These are phyloP conservation scores for Schlechtendalia chinensis DNA, from an alignment of 1,140 invertebrate genomes.

Conservation along the genomic window DNA sequence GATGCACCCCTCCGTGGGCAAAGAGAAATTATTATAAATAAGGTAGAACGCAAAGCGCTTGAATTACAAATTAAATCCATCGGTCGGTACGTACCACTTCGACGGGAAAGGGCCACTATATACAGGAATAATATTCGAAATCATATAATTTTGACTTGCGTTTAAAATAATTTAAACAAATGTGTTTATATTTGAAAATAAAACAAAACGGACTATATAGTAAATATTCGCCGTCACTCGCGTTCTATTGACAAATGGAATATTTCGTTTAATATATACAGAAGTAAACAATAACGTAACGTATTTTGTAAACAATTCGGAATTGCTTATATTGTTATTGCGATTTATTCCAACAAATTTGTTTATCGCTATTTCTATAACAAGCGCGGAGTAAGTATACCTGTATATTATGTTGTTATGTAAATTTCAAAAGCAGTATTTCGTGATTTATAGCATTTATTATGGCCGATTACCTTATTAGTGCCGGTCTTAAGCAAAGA, in stretches of 20 bases:
- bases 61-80: conserved; percentile 32
- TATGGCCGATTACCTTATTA: neutral
- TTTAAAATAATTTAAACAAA: conserved; percentile 36
- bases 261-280: conserved; percentile 3
- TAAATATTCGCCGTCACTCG: no score
- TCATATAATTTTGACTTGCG: conserved; percentile 21
- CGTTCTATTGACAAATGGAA: conserved; percentile 17
- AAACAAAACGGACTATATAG: conserved; percentile 6
- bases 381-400: neutral
- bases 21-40: conserved; percentile 16
- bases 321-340: conserved; percentile 8
- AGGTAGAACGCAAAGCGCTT: conserved; percentile 14
- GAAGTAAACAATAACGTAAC: conserved; percentile 9
- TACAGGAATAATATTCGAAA: neutral
- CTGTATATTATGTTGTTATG: neutral
- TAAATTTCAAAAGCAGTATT: neutral
- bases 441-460: neutral
- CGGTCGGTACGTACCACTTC: neutral
- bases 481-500: no score
- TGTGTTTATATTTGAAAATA: neutral
- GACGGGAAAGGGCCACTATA: neutral
- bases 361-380: neutral
- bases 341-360: neutral
- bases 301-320: conserved; percentile 18
- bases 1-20: neutral